phyloP scores from a whole-genome alignment of 2,888 invertebrate genomes.

The Yponomeuta evonymella region DNA sequence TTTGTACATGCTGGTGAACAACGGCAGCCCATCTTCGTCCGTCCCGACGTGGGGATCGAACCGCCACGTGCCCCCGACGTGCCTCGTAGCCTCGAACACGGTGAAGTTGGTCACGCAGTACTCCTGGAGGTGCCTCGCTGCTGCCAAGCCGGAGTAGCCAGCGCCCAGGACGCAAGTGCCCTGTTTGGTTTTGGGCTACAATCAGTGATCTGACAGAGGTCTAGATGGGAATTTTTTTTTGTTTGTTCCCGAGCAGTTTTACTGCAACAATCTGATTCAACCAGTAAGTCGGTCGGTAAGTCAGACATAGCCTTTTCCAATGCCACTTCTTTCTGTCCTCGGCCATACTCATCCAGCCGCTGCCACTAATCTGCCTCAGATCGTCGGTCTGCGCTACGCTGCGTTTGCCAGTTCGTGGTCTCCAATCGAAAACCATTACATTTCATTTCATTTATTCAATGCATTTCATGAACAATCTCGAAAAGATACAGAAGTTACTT shows the following conservation, averaged over 20 bases:
- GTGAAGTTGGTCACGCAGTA: conserved; percentile 67
- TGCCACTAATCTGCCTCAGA: background rate
- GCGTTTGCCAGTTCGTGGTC: too few relatives aligned
- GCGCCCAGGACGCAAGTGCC: conserved; percentile 80
- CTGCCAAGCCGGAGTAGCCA: conserved; percentile 83
- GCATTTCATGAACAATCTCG: too few relatives aligned
- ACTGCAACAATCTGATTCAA: background rate
- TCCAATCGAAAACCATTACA: too few relatives aligned
- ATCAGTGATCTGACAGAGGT: conserved; percentile 19
- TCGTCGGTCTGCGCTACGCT: too few relatives aligned
- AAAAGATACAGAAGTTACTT: too few relatives aligned
- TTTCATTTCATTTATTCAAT: too few relatives aligned
- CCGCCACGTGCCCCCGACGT: conserved; percentile 88
- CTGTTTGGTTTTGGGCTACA: conserved; percentile 33
- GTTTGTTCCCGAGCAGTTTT: background rate
- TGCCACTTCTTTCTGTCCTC: background rate
- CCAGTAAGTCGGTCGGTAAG: too few relatives aligned
- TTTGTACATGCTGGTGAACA: conserved; percentile 89
- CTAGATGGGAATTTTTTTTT: background rate
- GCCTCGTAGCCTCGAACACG: conserved; percentile 81
- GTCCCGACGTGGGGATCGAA: conserved; percentile 79
- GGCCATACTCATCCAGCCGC: background rate
- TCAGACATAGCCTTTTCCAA: background rate
- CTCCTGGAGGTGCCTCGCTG: conserved; percentile 76
- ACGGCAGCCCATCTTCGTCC: conserved; percentile 80